Evolutionary conservation across 2,797 vertebrate species (phyloP), one percentile per base, ranked within the genome.

Genomic region (Epinephelus awoara): DNA sequence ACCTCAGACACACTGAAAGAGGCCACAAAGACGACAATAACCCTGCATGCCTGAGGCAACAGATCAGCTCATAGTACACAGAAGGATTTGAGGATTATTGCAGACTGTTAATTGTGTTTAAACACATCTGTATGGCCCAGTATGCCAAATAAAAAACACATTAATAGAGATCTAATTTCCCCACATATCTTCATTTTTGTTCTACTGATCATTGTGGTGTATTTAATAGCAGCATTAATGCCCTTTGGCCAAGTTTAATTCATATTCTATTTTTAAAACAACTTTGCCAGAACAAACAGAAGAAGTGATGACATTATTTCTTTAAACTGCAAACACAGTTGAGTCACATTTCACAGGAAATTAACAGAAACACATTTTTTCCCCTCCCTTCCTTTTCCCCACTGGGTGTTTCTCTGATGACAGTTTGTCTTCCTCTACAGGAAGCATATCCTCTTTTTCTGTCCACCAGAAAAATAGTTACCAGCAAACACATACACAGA

Each of bases 371-470:
- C 21, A 23, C 23, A 23, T 15, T 52, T 69, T 69, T 38, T 17
- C 51, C 10, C 77, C 77, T 47, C 50, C 77, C 69, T 83, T 71
- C 78, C 72, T 73, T 57, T 68, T 7, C 51, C 77, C 72, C 55
- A 52, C 61, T 76, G 75, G 78, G 77, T 80, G 83, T 85, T 78
- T 83, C 81, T 80, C 80, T 80, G 62, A 79, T 64, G 83, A 91
- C 83, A 77, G 61, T 67, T 54, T 18, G 40, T 87, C 72, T 89
- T 89, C 89, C 90, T 92, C 77, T 64, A 23, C 79, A 88, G 91
- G 91, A 94, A 93, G 87, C 84, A 79, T 52, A 83, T 70, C 70
- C 23, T 61, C 51, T 47, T 77, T 67, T 77, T 77, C 46, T 65
- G 29, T 77, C 29, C 2, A 0, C 38, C n/a, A 68, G 1, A 25